Base-by-base conservation (phyloP, 2,113 vertebrate species). In the Rousettus leschenaultii region DNA sequence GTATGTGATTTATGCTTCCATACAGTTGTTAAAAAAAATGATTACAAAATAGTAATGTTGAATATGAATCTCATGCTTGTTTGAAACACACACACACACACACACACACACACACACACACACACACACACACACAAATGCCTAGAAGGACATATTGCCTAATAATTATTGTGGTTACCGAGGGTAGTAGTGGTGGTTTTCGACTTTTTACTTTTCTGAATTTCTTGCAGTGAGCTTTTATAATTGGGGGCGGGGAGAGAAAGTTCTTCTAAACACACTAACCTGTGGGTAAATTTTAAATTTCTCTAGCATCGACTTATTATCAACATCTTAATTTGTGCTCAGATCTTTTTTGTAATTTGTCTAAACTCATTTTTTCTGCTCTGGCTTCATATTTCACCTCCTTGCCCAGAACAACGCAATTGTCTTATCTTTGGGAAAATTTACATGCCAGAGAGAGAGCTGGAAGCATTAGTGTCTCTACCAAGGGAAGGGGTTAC, bases 161-260 rank as follows among this genome's bases (percentile, higher is more conserved):
- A 66, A 16, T 51, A 38, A 92, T 63, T 88, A 91, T 7, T 10
- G 7, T 48, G 68, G 18, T 35, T 61, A 57, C 19, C 18, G 48
- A 15, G 26, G 55, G 48, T 45, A 40, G 84, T 40, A 19, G 38
- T 57, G 16, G 16, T 77, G 16, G 30, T 73, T 89, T 84, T 87
- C n/a, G 30, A 85, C 59, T 92, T 86, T 33, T 53, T 11, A 43
- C 5, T 65, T 77, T 86, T 80, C 51, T 89, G 48, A 43, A 35
- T 80, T 96, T 96, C 84, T 95, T 84, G 24, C 24, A 80, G 35
- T 66, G 33, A 83, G 12, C 43, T 74, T 92, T 61, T 13, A 61
- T 24, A 78, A 43, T 74, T 4, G 5, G 35, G 35, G 26, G 24
- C 22, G 2, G 16, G 4, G 26, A 5, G 35, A 11, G 30, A 45